Evolutionary conservation across 2,888 invertebrate genomes (phyloP), one percentile per base, ranked within the genome.

Genomic region (Physocephala rufipes): DNA sequence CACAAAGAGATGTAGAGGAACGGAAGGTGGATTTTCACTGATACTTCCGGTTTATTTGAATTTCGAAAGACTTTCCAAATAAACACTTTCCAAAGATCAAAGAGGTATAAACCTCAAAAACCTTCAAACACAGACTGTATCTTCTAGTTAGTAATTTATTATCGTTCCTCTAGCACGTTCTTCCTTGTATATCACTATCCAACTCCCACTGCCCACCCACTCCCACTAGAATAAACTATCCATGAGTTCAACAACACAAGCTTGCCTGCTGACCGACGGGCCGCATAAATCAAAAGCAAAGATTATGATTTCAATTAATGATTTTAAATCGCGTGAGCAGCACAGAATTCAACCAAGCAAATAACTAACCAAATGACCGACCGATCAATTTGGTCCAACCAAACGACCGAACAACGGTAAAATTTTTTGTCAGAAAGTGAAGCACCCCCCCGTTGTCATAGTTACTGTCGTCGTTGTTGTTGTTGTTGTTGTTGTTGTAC

Each of bases 241-340:
- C 36, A 36, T 36, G 36, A 36, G 36, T 36, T 36, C 36, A 36
- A n/a, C n/a, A n/a, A 36, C 36, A 36, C 36, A 36, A 36, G 21
- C 19, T n/a, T 55, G 53, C 53, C 19, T 24, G 49, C 4, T 12
- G 19, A 24, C 24, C 47, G 47, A 12, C 30, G 36, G n/a, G 53
- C 61, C 51, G 36, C 45, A 65, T 61, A 62, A 55, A 65, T 68
- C 65, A 66, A 58, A 55, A 58, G 64, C 71, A 67, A 63, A 74
- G 64, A 63, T 70, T 67, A 71, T 71, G 71, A 67, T 70, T 71
- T 67, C 67, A 71, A 73, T 66, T 71, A 71, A 72, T 63, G 67
- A 68, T 72, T 67, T 67, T 49, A 53, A 70, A 70, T 49, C 30
- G 43, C 62, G 62, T 62, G 45, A 21, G 62, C 15, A 61, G 26